Evolutionary conservation across 2,113 vertebrate genomes (phyloP).

Genomic region (Podarcis raffonei): DNA sequence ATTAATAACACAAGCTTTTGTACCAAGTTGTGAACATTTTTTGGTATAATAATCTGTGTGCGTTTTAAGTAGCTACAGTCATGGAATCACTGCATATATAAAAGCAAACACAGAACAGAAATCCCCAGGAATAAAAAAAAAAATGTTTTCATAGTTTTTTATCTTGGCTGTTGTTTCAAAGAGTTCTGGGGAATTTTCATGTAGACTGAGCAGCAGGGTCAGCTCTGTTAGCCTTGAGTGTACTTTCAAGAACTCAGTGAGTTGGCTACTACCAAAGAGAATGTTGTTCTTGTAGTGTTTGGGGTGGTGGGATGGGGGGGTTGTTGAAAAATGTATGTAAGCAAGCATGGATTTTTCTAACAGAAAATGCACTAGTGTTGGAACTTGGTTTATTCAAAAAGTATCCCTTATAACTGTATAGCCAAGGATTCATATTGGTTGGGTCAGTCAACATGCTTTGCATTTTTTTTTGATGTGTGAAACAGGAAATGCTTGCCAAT

Average conservation of each 20-base stretch:
- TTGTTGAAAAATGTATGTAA: not conserved
- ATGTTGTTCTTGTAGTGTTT: not conserved
- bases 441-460: not conserved
- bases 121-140: not conserved
- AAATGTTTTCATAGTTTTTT: not conserved
- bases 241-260: not conserved
- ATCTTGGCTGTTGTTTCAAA: constrained; percentile 1
- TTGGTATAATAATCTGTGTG: not conserved
- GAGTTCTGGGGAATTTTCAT: not conserved
- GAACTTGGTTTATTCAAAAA: constrained; percentile 4
- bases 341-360: not conserved
- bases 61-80: rapidly evolving
- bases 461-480: not conserved
- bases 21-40: not conserved
- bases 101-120: rapidly evolving
- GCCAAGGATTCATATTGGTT: not conserved
- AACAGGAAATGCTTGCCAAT: not conserved
- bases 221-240: not conserved
- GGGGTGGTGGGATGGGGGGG: too few relatives aligned
- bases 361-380: not conserved
- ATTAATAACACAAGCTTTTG: not conserved
- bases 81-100: not conserved
- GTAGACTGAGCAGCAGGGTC: not conserved
- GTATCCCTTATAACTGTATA: constrained; percentile 20
- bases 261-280: constrained; percentile 27